These are phyloP conservation scores for Drosophila monieri DNA, from an alignment of 2,888 invertebrate genomes.

Conservation along the genomic window DNA sequence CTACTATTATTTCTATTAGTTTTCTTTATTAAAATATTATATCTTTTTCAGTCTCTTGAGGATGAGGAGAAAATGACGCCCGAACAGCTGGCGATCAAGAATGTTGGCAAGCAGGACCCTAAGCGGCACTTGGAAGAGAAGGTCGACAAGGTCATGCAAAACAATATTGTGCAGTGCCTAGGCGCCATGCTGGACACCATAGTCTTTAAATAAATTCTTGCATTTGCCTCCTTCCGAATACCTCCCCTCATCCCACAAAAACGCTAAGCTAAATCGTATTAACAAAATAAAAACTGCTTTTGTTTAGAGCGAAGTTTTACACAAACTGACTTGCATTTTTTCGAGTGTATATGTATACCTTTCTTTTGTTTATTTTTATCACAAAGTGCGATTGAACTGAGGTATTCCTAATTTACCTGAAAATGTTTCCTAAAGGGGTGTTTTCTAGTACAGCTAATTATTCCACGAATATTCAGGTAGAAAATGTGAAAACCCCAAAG, in stretches of 20 bases:
- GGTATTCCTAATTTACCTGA: background rate
- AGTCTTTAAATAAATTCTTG: constrained; percentile 89
- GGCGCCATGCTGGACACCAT: constrained; percentile 98
- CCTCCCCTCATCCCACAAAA: constrained; percentile 34
- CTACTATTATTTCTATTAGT: background rate
- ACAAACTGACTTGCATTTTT: constrained; percentile 15
- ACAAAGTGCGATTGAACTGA: background rate
- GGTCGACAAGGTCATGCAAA: constrained; percentile 97
- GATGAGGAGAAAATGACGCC: constrained; percentile 99
- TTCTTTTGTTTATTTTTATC: background rate
- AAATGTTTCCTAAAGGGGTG: background rate
- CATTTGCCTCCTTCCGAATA: constrained; percentile 41
- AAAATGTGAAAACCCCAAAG: background rate
- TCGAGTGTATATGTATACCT: background rate
- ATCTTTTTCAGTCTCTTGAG: constrained; percentile 89
- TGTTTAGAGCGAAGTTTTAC: constrained; percentile 57
- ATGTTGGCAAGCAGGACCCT: constrained; percentile 99
- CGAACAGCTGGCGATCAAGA: constrained; percentile 99
- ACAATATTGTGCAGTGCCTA: constrained; percentile 98
- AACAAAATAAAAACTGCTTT: constrained; percentile 56
- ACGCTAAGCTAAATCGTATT: constrained; percentile 42
- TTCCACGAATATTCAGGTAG: too few species aligned
- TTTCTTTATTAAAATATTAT: background rate
- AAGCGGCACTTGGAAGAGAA: constrained; percentile 99
- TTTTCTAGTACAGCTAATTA: background rate